phyloP scores from a whole-genome alignment of 2,888 invertebrate genomes.

The Conistra vaccinii region DNA sequence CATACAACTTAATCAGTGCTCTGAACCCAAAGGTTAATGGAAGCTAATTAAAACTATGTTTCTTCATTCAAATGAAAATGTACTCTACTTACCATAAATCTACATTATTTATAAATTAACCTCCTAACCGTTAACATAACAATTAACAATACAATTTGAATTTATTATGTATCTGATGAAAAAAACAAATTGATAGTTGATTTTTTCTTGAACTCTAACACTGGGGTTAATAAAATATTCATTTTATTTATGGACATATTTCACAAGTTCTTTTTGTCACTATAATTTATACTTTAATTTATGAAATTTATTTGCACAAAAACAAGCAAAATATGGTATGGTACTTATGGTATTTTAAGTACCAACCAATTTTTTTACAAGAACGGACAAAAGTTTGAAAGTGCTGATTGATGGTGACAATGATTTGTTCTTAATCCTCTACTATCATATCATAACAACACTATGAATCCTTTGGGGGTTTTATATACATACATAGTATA shows the following conservation, averaged over 20 bases:
- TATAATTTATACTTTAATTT: background rate
- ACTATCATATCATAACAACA: background rate
- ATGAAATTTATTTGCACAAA: background rate
- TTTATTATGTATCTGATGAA: background rate
- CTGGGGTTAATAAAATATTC: background rate
- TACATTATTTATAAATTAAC: constrained; percentile 17
- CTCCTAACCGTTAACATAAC: constrained; percentile 4
- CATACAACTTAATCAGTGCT: background rate
- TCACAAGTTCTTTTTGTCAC: background rate
- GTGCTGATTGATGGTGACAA: background rate
- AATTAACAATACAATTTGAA: constrained; percentile 12
- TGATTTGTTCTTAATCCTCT: constrained; percentile 18
- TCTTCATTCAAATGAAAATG: constrained; percentile 8
- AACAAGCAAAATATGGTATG: background rate
- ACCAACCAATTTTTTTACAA: background rate
- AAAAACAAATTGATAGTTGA: background rate
- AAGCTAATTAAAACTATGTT: constrained; percentile 20
- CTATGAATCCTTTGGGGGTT: background rate
- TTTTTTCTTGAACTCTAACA: background rate
- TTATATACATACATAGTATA: too few relatives aligned
- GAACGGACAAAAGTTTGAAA: background rate
- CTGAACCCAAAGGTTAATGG: constrained; percentile 6
- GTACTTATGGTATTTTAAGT: too few relatives aligned
- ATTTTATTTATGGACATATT: background rate
- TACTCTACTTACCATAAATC: constrained; percentile 11